phyloP scores from a whole-genome alignment of 1,140 invertebrate genomes.

The Orchesella cincta region DNA sequence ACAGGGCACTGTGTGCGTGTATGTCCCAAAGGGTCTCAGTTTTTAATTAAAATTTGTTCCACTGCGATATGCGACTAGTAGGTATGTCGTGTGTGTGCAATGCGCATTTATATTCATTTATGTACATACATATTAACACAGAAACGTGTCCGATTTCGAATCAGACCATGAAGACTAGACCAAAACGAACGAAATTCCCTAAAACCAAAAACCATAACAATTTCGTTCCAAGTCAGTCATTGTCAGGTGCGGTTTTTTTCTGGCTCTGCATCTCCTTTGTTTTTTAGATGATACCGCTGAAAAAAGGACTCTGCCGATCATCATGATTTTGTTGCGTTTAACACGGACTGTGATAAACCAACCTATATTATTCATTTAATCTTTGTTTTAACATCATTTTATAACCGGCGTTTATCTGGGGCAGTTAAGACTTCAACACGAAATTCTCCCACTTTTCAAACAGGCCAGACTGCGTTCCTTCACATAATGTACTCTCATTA shows the following conservation, averaged over 20 bases:
- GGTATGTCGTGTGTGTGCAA: not conserved
- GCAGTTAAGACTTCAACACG: not conserved
- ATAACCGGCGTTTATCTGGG: not conserved
- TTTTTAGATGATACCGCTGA: not conserved
- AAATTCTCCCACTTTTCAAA: not conserved
- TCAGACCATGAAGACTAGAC: not conserved
- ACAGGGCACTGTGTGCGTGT: constrained; percentile 6
- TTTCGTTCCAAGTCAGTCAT: not conserved
- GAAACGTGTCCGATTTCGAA: not conserved
- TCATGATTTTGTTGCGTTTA: not conserved
- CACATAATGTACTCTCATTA: constrained; percentile 15
- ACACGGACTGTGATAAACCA: not conserved
- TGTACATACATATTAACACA: not conserved
- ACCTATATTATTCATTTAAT: not conserved
- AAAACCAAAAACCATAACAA: constrained; percentile 2
- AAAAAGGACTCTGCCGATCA: not conserved
- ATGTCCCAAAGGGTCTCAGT: not conserved
- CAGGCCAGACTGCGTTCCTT: constrained; percentile 10
- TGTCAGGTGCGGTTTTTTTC: not conserved
- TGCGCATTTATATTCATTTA: no score
- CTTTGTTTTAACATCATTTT: not conserved
- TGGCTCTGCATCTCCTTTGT: not conserved
- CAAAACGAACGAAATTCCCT: not conserved
- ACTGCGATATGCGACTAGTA: not conserved
- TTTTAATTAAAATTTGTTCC: constrained; percentile 19